Evolutionary conservation across 2,113 vertebrate species (phyloP).

Genomic region (Lipotes vexillifer): DNA sequence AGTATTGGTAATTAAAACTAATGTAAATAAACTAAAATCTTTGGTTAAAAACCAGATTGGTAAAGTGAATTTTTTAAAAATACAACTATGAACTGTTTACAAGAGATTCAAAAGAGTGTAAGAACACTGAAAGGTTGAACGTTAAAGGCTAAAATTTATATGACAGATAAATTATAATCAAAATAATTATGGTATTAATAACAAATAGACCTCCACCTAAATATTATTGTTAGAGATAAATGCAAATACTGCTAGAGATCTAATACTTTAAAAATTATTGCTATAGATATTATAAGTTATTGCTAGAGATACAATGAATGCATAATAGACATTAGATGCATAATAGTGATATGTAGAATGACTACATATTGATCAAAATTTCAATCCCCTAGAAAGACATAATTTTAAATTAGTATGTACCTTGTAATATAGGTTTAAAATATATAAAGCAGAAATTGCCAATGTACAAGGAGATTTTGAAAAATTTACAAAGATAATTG

Average conservation of each 20-base stretch:
- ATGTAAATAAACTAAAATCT: not conserved
- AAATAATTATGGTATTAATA: conserved; percentile 14
- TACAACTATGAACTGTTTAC: not conserved
- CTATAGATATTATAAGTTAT: not conserved
- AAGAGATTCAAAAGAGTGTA: not conserved
- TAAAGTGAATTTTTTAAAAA: not conserved
- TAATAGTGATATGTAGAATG: not conserved
- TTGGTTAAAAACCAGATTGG: not conserved
- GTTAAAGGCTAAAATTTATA: not conserved
- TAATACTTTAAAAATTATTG: not conserved
- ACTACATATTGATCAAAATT: not conserved
- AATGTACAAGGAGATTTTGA: not conserved
- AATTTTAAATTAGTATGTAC: not conserved
- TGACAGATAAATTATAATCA: not conserved
- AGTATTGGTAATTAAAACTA: not conserved
- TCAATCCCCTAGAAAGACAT: not conserved
- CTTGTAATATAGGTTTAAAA: not conserved
- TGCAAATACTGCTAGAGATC: not conserved
- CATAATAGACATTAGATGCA: not conserved
- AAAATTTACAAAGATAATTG: not conserved
- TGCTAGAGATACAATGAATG: not conserved
- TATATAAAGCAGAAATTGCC: not conserved
- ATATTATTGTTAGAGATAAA: not conserved
- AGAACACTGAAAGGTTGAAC: not conserved
- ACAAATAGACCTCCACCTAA: not conserved